Conservation (phyloP, 2,888 invertebrate species). For the Pterobdella sp. region DNA sequence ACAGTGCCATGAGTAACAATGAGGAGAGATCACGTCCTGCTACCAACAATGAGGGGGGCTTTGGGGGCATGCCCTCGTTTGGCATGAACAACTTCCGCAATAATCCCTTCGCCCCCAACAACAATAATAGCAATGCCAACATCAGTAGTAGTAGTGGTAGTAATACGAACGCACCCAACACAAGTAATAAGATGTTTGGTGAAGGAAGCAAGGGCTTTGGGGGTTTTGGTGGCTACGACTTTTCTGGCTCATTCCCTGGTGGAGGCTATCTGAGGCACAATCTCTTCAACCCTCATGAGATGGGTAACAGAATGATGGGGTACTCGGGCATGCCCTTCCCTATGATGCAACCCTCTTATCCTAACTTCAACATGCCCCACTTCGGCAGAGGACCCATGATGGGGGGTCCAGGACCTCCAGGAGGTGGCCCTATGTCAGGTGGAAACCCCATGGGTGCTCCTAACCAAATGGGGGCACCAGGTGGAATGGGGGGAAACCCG, state of each 20-base stretch:
- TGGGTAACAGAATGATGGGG: not conserved
- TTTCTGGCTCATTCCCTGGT: not conserved
- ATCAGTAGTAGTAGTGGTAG: not conserved
- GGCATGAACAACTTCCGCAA: not conserved
- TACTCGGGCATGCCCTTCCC: not conserved
- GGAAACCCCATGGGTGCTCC: too few species aligned
- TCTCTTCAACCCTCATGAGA: not conserved
- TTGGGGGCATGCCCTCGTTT: not conserved
- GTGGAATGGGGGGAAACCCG: too few species aligned
- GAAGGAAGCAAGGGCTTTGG: not conserved
- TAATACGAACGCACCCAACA: not conserved
- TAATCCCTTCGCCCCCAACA: not conserved
- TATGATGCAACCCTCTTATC: not conserved
- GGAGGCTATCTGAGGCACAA: not conserved
- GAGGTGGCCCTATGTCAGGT: too few species aligned
- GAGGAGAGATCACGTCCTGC: not conserved
- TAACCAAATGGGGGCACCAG: too few species aligned
- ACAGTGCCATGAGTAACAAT: not conserved
- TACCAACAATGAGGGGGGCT: not conserved
- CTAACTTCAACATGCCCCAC: not conserved
- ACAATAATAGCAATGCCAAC: not conserved
- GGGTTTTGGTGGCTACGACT: not conserved
- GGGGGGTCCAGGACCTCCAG: too few species aligned
- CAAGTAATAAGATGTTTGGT: not conserved
- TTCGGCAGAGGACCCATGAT: not conserved